A percentile compares a stretch with the other conserved stretches of the same genome.
Conservation (phyloP, 2,797 vertebrate species). For the Lophura swinhoii region DNA sequence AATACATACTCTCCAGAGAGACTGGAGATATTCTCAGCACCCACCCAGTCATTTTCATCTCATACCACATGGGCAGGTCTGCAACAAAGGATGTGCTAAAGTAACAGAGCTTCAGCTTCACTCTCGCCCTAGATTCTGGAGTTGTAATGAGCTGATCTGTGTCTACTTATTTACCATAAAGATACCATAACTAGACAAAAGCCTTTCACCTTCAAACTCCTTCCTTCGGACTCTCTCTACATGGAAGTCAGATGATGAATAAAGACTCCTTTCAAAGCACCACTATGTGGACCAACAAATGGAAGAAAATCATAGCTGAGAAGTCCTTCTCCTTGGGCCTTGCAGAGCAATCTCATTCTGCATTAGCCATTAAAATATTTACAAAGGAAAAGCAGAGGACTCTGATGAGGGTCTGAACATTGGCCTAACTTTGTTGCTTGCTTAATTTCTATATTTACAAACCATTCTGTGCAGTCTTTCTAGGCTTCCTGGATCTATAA, state of each 20-base stretch:
- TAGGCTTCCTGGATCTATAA: neutral
- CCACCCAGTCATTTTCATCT: neutral
- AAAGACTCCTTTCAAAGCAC: neutral
- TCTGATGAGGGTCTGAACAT: neutral
- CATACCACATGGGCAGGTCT: neutral
- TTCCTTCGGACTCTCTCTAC: neutral
- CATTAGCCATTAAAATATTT: neutral
- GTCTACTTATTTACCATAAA: neutral
- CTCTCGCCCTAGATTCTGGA: neutral
- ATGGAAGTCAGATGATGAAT: neutral
- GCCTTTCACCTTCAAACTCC: neutral
- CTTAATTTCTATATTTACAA: neutral
- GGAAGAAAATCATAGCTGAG: neutral
- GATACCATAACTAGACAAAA: neutral
- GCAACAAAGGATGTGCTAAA: neutral
- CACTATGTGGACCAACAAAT: neutral
- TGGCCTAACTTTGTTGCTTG: neutral
- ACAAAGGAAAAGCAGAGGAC: neutral
- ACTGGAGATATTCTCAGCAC: neutral
- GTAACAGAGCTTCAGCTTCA: neutral
- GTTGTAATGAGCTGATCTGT: neutral
- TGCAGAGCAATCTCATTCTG: neutral
- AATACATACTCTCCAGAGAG: neutral
- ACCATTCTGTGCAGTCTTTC: too few relatives aligned
- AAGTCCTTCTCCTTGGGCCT: neutral